phyloP scores from a whole-genome alignment of 1,140 invertebrate genomes.

The Eueides isabella region DNA sequence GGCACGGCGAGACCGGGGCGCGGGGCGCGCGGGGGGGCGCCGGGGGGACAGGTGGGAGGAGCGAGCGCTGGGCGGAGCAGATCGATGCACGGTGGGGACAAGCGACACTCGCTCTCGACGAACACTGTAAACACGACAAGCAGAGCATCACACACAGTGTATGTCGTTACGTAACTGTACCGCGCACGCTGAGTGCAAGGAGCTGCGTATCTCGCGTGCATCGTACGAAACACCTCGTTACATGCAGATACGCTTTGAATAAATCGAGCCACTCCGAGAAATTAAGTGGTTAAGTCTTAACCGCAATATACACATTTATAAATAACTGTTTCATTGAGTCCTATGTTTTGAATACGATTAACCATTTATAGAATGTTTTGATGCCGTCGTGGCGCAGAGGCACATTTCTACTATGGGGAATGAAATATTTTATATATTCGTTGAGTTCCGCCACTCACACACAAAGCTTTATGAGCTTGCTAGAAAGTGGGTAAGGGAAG shows the following conservation, averaged over 20 bases:
- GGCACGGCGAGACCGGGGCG: conserved; percentile 33
- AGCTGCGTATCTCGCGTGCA: conserved; percentile 30
- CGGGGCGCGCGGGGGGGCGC: conserved; percentile 55
- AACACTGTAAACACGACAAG: conserved; percentile 70
- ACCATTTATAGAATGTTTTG: neutral
- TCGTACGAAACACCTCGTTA: conserved; percentile 16
- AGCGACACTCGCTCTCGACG: conserved; percentile 69
- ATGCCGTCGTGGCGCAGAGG: too few species aligned
- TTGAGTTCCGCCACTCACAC: too few species aligned
- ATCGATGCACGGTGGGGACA: conserved; percentile 79
- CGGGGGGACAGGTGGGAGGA: conserved; percentile 65
- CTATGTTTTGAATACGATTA: neutral
- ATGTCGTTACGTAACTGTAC: conserved; percentile 66
- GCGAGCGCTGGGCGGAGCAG: conserved; percentile 76
- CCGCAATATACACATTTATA: conserved; percentile 8
- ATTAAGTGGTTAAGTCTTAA: conserved; percentile 29
- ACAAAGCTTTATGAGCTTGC: too few species aligned
- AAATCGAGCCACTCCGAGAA: conserved; percentile 23
- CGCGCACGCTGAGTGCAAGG: conserved; percentile 15
- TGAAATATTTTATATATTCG: too few species aligned
- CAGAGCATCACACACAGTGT: conserved; percentile 54
- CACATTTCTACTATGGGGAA: too few species aligned
- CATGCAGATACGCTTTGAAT: conserved; percentile 24
- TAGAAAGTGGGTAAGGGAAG: too few species aligned
- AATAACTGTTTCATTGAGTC: conserved; percentile 1